These are phyloP conservation scores for Oscheius sp. DNA, from an alignment of 2,888 invertebrate species.

Conservation along the genomic window DNA sequence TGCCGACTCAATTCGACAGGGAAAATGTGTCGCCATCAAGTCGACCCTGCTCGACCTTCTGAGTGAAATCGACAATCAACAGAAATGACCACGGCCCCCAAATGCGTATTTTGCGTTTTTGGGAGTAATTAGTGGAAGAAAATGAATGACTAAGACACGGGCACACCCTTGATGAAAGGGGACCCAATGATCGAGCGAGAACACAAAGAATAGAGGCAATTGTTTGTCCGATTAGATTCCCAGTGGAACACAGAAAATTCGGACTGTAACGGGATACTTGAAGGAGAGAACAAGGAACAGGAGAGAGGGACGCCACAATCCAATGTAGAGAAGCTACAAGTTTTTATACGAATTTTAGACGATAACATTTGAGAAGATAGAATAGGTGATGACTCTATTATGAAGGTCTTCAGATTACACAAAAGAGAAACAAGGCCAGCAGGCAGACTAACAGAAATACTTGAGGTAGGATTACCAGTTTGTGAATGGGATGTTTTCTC, in stretches of 20 bases:
- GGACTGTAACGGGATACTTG: constrained; percentile 33
- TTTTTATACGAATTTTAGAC: neutral
- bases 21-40: too few species aligned
- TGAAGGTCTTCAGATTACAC: neutral
- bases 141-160: neutral
- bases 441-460: neutral
- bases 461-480: too few species aligned
- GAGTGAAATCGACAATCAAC: too few species aligned
- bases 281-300: neutral
- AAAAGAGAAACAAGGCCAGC: neutral
- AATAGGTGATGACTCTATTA: neutral
- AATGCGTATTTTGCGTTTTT: neutral
- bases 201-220: neutral
- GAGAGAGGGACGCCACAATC: neutral
- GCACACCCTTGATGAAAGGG: neutral
- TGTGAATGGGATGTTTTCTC: too few species aligned
- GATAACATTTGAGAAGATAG: neutral
- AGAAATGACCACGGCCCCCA: neutral
- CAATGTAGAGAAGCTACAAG: neutral
- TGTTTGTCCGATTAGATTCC: constrained; percentile 24
- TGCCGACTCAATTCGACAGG: too few species aligned
- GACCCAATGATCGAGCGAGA: neutral
- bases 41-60: too few species aligned
- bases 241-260: constrained; percentile 1
- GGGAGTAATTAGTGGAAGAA: neutral